Base-by-base conservation (phyloP, 2,797 vertebrate species). In the Melanotaenia boesemani region DNA sequence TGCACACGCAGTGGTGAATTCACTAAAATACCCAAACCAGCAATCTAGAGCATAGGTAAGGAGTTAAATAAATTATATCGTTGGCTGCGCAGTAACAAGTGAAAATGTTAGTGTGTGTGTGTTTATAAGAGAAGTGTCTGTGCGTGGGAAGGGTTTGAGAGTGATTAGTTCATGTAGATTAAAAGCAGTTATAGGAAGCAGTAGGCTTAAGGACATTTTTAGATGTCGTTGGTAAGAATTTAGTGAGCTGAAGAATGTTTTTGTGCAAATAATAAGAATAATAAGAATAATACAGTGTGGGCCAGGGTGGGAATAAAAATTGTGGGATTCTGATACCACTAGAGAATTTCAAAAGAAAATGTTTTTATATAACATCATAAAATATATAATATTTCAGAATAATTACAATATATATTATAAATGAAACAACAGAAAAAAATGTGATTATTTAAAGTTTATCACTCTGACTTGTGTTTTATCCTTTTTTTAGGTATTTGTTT, bases 161-260 rank as follows among this genome's bases (percentile, higher is more conserved):
- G 55, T 83, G 79, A 85, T 84, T 88, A 90, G 87, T 89, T 89
- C 90, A 86, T 85, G 88, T 88, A 86, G 83, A 90, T 90, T 88
- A 86, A 90, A 89, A 86, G 74, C 83, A 89, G 88, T 84, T 86
- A 89, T 82, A 78, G 84, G 74, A 63, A 84, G 85, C 71, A 72
- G 73, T 30, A 30, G 30, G 30, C 30, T 30, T 74, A 77, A 59
- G 63, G 74, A 72, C 65, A 71, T 70, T 44, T 57, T 70, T 76
- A 60, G 67, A 66, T 1, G 64, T 76, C 68, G 81, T 81, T 86
- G 46, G 76, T 66, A 80, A 80, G 74, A 70, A 76, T 82, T 78
- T 60, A 70, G 72, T 68, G 66, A 13, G 24, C 15, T 22, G 37
- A 54, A 81, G 60, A 41, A 81, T 77, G 67, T 10, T 67, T n/a